Conservation (phyloP, 2,113 vertebrate species). For the Myxocyprinus asiaticus region DNA sequence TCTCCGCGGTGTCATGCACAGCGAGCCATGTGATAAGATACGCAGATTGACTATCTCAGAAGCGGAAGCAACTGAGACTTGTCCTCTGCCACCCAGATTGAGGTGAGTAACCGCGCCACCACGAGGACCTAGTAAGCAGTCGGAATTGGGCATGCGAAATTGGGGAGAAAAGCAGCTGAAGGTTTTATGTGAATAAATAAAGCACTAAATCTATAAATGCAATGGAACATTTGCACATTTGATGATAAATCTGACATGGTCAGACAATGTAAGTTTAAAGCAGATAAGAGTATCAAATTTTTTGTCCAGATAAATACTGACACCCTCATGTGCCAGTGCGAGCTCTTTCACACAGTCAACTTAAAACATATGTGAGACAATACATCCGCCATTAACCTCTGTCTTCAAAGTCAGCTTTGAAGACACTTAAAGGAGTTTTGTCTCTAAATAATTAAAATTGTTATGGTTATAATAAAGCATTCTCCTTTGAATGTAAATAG, state of each 20-base stretch:
- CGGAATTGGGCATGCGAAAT: too few species aligned
- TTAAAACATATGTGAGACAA: conserved; percentile 43
- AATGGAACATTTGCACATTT: conserved; percentile 55
- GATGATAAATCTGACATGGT: conserved; percentile 46
- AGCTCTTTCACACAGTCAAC: conserved; percentile 42
- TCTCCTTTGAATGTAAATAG: too few species aligned
- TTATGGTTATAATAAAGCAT: background rate
- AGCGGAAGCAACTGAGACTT: too few species aligned
- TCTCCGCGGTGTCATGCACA: too few species aligned
- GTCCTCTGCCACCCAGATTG: too few species aligned
- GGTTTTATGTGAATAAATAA: too few species aligned
- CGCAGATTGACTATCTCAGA: too few species aligned
- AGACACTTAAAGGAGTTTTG: background rate
- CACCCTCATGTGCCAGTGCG: conserved; percentile 35
- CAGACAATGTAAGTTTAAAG: conserved; percentile 56
- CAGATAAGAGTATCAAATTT: conserved; percentile 57
- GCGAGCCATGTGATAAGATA: too few species aligned
- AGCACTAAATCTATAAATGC: conserved; percentile 18
- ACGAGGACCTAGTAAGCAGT: too few species aligned
- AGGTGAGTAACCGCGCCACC: too few species aligned
- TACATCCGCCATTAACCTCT: conserved; percentile 25
- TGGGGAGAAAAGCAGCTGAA: too few species aligned
- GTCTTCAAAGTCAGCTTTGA: background rate
- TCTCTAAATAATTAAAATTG: conserved; percentile 8
- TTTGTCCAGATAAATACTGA: conserved; percentile 45